phyloP scores from a whole-genome alignment of 2,888 invertebrate genomes.

The Alsophila aescularia region DNA sequence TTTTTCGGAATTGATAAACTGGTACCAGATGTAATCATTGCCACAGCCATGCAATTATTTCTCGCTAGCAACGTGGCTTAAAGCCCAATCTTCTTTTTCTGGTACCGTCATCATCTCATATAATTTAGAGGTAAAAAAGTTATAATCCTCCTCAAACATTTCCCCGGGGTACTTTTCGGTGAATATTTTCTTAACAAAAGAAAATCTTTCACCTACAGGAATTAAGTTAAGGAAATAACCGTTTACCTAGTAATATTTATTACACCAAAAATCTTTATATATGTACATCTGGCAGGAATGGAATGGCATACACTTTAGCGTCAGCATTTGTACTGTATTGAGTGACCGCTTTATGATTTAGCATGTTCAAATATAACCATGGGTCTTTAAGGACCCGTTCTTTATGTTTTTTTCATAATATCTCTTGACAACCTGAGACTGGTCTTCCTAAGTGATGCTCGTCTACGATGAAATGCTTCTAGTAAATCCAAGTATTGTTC shows the following conservation, averaged over 20 bases:
- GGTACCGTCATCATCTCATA: slow-evolving; percentile 51
- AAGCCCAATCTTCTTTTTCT: slow-evolving; percentile 60
- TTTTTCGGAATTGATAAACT: slow-evolving; percentile 55
- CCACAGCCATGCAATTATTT: slow-evolving; percentile 50
- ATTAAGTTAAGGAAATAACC: slow-evolving; percentile 52
- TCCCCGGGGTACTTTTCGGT: slow-evolving; percentile 46
- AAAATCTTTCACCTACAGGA: slow-evolving; percentile 46
- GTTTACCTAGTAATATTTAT: slow-evolving; percentile 42
- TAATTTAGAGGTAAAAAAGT: slow-evolving; percentile 31
- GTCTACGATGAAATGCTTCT: slow-evolving; percentile 39
- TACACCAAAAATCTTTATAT: slow-evolving; percentile 47
- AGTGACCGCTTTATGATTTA: slow-evolving; percentile 43
- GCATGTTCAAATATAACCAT: slow-evolving; percentile 46
- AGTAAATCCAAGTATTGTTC: slow-evolving; percentile 54
- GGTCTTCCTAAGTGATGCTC: neutral
- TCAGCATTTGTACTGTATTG: slow-evolving; percentile 50
- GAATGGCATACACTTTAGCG: slow-evolving; percentile 47
- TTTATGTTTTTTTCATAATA: slow-evolving; percentile 58
- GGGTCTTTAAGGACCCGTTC: slow-evolving; percentile 50
- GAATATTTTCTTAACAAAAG: slow-evolving; percentile 53
- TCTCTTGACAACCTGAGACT: slow-evolving; percentile 46
- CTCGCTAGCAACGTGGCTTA: slow-evolving; percentile 49
- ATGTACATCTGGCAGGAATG: slow-evolving; percentile 43
- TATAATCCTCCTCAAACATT: slow-evolving; percentile 44
- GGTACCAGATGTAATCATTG: slow-evolving; percentile 57